Percentiles rank a stretch among this genome's conserved stretches.
phyloP scores from a whole-genome alignment of 2,113 vertebrate species.

The Equus quagga region DNA sequence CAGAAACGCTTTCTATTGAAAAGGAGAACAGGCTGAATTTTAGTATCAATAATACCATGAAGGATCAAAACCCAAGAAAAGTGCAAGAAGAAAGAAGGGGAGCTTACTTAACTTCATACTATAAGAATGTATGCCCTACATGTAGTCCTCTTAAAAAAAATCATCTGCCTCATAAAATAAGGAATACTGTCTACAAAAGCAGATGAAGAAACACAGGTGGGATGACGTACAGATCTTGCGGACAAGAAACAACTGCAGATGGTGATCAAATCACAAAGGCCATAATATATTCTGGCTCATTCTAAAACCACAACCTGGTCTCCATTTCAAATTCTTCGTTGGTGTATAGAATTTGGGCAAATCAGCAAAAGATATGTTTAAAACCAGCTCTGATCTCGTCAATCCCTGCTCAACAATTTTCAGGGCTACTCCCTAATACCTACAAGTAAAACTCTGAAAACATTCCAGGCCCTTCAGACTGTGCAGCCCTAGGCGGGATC shows the following conservation, averaged over 20 bases:
- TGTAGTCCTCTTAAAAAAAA: background rate
- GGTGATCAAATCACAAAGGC: background rate
- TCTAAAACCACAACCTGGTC: background rate
- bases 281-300: background rate
- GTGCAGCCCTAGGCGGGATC: background rate
- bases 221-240: background rate
- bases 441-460: background rate
- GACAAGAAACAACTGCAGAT: background rate
- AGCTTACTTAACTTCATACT: background rate
- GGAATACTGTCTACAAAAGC: background rate
- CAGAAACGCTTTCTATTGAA: conserved; percentile 24
- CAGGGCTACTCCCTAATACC: background rate
- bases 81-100: background rate
- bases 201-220: conserved; percentile 18
- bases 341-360: background rate
- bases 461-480: background rate
- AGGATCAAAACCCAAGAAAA: background rate
- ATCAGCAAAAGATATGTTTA: background rate
- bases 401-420: background rate
- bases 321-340: conserved; percentile 42
- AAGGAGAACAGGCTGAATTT: conserved; percentile 29
- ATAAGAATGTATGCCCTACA: background rate
- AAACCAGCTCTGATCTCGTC: background rate
- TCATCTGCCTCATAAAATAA: background rate
- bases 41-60: background rate